Evolutionary conservation across 2,888 invertebrate species (phyloP), one percentile per base, ranked within the genome.

Genomic region (Aethes cnicana): DNA sequence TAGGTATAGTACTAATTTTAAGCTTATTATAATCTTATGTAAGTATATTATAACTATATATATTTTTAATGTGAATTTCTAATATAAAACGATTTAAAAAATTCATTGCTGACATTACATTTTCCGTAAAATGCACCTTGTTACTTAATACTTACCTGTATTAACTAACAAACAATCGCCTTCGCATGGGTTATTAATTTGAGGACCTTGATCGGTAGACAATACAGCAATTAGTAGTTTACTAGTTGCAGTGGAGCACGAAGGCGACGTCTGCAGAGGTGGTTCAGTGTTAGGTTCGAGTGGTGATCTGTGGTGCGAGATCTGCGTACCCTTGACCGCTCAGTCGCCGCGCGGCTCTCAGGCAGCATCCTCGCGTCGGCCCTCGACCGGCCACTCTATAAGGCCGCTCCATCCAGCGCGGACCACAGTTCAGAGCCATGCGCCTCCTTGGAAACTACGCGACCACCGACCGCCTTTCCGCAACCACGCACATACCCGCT

Each of bases 301-400:
- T 64, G 66, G 68, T 71, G 68, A 62, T 69, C n/a, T n/a, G n/a
- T n/a, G n/a, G n/a, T n/a, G n/a, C n/a, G n/a, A n/a, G 58, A 33
- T 16, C 26, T 39, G 25, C 47, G 55, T 76, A 81, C 77, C 83
- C 83, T 83, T 83, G 84, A 81, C 81, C 81, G 69, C 68, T 79
- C 77, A 85, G 85, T 85, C 77, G 75, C 69, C 70, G 73, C 80
- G 76, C 82, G 80, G 68, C 84, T 77, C 69, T 77, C 72, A 68
- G 62, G 60, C 74, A 54, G 74, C 67, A 81, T 72, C 79, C 81
- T 82, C 85, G 85, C 72, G 83, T 77, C 69, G 59, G 59, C 62
- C 58, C 60, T 52, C 47, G 47, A 53, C 46, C 56, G 35, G 59
- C 61, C 30, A 33, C 42, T 46, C 59, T 74, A 78, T 76, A 80